Evolutionary conservation across 1,140 invertebrate genomes (phyloP).

Genomic region (Tigriopus japonicus): DNA sequence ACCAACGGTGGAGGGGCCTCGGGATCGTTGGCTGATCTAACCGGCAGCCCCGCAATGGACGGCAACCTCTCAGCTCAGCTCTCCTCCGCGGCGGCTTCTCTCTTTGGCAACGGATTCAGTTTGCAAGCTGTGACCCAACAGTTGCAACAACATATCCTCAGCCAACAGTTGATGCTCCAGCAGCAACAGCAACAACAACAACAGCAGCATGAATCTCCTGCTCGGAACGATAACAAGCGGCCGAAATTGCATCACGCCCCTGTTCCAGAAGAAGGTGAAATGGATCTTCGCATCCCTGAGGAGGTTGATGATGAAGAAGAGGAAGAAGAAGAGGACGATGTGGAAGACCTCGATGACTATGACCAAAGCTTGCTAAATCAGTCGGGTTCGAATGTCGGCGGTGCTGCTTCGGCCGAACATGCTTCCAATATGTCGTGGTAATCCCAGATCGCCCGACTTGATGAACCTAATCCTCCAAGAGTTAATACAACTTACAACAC

Average conservation of each 20-base stretch:
- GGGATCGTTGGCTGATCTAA: background rate
- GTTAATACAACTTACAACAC: no score
- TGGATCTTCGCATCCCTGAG: background rate
- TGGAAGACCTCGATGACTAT: background rate
- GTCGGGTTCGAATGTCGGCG: no score
- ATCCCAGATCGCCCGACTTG: no score
- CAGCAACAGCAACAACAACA: slow-evolving; percentile 1
- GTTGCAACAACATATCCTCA: background rate
- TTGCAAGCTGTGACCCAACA: background rate
- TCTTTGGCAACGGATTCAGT: background rate
- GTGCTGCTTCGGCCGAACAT: no score
- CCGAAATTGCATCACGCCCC: background rate
- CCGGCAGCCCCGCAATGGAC: background rate
- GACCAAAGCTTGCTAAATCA: background rate
- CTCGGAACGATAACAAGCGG: background rate
- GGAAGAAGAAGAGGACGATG: slow-evolving; percentile 1
- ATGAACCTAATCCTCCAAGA: no score
- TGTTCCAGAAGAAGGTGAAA: background rate
- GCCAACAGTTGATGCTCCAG: background rate
- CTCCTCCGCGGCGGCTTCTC: background rate
- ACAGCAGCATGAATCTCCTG: background rate
- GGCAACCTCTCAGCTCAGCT: background rate
- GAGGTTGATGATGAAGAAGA: background rate
- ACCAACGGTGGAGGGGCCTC: background rate
- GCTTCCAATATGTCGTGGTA: no score